Base-by-base conservation (phyloP, 2,797 vertebrate genomes). In the Pseudotriccus pelzelni region DNA sequence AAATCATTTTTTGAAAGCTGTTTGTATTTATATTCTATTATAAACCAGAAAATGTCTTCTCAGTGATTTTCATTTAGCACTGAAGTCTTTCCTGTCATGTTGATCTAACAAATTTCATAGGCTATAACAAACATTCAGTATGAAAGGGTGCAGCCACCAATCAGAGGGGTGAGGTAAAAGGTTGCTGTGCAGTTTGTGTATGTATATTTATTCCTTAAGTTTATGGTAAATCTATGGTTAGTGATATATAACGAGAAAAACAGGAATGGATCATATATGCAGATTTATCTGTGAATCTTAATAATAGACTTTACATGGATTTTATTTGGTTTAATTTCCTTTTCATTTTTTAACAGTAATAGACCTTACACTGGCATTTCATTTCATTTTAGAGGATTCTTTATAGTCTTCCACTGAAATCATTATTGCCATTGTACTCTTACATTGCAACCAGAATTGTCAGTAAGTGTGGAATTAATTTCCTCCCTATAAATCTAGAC, bases 241-340 rank as follows among this genome's bases (percentile, higher is more conserved):
- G 18, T 53, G 24, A 22, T 59, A 59, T n/a, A 16, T 36, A 78
- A 56, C 4, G n/a, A 83, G 43, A 55, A 84, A 28, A 74, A 43
- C 2, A 81, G 0, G 16, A 28, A 60, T 43, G 9, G 12, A 41
- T 81, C 44, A 63, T 34, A 80, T n/a, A 49, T 39, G 14, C 27
- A 73, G 41, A 69, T 87, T 80, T 63, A 44, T 19, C n/a, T 49
- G 14, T 73, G 44, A 90, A 73, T 59, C 22, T 32, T 50, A 43
- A 17, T 67, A 47, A 64, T 55, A 75, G 25, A 3, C 27, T 88
- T 78, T 62, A 44, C 20, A 12, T 55, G 16, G 16, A 75, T 87
- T 80, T 84, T 66, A 90, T 90, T 88, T 77, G 5, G 28, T 94
- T 94, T 87, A 28, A 84, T 95, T 92, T 94, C 78, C 81, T 87